Evolutionary conservation across 1,140 invertebrate species (phyloP).

Genomic region (Heliconius nattereri): DNA sequence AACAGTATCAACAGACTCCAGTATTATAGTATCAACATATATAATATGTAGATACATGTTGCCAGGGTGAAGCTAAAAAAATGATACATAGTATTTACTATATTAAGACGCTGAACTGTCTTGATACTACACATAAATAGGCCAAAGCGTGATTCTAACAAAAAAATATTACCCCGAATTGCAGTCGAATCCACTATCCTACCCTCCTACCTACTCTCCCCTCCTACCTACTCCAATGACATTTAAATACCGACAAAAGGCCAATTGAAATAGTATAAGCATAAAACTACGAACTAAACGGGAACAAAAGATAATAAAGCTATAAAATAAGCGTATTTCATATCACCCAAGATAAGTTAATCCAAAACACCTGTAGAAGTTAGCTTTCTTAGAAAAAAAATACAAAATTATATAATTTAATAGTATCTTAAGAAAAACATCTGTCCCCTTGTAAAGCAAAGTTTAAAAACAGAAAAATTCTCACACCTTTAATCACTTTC

Average conservation of each 20-base stretch:
- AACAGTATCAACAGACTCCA: too few species aligned
- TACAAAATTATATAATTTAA: conserved; percentile 1
- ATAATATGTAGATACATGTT: too few species aligned
- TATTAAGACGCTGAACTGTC: too few species aligned
- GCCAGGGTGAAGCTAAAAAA: too few species aligned
- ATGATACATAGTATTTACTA: too few species aligned
- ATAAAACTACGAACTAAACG: background rate
- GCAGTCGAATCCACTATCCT: too few species aligned
- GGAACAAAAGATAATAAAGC: conserved; percentile 1
- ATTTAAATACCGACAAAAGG: conserved; percentile 7
- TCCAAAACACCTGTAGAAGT: conserved; percentile 27
- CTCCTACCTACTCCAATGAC: background rate
- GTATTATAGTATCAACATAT: too few species aligned
- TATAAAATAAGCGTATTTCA: conserved; percentile 11
- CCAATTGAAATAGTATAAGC: background rate
- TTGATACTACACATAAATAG: too few species aligned
- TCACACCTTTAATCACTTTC: conserved; percentile 11
- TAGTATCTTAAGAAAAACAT: conserved; percentile 16
- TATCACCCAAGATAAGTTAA: conserved; percentile 20
- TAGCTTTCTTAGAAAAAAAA: conserved; percentile 1
- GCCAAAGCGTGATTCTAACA: too few species aligned
- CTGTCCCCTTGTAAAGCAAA: conserved; percentile 27
- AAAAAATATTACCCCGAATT: too few species aligned
- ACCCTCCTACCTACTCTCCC: too few species aligned
- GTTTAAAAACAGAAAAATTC: background rate